phyloP scores from a whole-genome alignment of 2,797 vertebrate genomes.

The Sebastes vulpes region DNA sequence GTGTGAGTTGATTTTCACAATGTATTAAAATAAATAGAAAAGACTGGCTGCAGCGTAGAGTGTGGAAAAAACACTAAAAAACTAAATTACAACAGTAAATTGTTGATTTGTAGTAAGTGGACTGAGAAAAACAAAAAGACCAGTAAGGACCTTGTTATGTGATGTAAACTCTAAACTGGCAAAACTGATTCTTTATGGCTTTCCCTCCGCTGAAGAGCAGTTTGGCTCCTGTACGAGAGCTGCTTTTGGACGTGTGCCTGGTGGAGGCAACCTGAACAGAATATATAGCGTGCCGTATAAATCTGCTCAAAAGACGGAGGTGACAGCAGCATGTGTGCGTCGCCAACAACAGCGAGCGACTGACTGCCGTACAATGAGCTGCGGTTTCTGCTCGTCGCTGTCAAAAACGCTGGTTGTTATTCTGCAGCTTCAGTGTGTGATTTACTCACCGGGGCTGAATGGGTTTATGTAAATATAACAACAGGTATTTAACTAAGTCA shows the following conservation, averaged over 20 bases:
- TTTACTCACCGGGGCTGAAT: slow-evolving; percentile 4
- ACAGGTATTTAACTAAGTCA: slow-evolving; percentile 33
- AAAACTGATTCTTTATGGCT: slow-evolving; percentile 2
- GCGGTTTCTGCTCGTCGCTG: neutral
- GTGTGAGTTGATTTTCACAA: neutral
- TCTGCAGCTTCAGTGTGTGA: neutral
- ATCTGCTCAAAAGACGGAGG: slow-evolving; percentile 34
- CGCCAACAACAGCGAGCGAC: slow-evolving; percentile 1
- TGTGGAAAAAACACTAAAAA: neutral
- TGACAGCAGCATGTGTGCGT: slow-evolving; percentile 20
- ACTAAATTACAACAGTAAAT: neutral
- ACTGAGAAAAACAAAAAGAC: slow-evolving; percentile 1
- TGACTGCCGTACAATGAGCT: slow-evolving; percentile 31
- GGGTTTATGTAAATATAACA: slow-evolving; percentile 35
- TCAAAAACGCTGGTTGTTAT: slow-evolving; percentile 14
- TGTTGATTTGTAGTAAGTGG: neutral
- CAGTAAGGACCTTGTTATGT: neutral
- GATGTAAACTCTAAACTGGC: slow-evolving; percentile 7
- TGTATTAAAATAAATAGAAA: neutral
- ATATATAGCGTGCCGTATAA: slow-evolving; percentile 42
- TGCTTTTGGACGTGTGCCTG: slow-evolving; percentile 38
- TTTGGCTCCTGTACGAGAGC: slow-evolving; percentile 4
- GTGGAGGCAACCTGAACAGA: slow-evolving; percentile 36
- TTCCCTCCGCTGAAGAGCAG: slow-evolving; percentile 21
- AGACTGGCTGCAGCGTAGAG: neutral